Percentiles rank a stretch among this genome's conserved stretches.
Evolutionary conservation across 2,888 invertebrate species (phyloP).

Genomic region (Eilema sororculum): DNA sequence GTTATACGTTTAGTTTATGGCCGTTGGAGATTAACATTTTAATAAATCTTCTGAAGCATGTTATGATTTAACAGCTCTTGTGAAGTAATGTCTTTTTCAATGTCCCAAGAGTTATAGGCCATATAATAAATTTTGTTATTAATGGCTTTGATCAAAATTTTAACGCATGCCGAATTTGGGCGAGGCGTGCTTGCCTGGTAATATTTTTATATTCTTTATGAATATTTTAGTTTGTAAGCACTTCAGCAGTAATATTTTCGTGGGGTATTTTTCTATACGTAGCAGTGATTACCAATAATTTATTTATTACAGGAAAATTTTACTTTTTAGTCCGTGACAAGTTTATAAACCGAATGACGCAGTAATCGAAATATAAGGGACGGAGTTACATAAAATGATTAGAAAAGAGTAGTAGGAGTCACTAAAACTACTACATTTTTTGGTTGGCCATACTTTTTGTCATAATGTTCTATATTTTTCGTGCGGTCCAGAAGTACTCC

Average conservation of each 20-base stretch:
- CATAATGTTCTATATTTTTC: too few species aligned
- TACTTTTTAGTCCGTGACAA: too few species aligned
- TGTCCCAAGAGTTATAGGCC: conserved; percentile 32
- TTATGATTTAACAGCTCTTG: conserved; percentile 39
- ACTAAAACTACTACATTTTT: too few species aligned
- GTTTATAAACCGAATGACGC: too few species aligned
- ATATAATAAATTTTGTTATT: conserved; percentile 35
- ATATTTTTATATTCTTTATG: background rate
- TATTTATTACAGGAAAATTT: background rate
- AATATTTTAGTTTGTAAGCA: conserved; percentile 4
- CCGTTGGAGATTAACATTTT: conserved; percentile 40
- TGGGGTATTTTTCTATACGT: background rate
- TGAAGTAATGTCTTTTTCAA: conserved; percentile 36
- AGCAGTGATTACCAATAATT: background rate
- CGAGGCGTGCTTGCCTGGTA: background rate
- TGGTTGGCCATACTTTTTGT: too few species aligned
- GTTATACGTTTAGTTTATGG: conserved; percentile 31
- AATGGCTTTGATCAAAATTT: background rate
- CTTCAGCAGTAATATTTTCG: too few species aligned
- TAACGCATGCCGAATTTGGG: background rate
- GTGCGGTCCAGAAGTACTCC: too few species aligned
- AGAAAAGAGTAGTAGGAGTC: too few species aligned
- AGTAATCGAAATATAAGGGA: too few species aligned
- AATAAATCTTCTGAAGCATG: conserved; percentile 42
- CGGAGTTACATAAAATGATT: too few species aligned